Evolutionary conservation across 2,888 invertebrate species (phyloP).

Genomic region (Epinotia ramella): DNA sequence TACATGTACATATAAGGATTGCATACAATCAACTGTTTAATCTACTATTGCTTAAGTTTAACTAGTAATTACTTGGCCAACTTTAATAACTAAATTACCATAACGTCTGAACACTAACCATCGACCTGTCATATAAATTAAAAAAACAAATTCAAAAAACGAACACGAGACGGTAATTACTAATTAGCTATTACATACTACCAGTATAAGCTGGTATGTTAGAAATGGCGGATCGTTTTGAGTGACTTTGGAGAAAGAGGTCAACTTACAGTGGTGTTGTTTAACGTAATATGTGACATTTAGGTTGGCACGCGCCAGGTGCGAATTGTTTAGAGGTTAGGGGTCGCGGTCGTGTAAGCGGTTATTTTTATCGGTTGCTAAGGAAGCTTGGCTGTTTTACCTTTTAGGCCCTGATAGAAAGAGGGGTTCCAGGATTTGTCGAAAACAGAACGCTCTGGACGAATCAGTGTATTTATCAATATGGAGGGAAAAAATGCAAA

Average conservation of each 20-base stretch:
- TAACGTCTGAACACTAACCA: constrained; percentile 14
- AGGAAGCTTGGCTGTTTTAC: neutral
- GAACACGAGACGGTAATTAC: constrained; percentile 31
- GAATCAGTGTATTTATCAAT: no score
- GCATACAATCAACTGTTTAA: neutral
- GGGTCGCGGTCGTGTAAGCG: constrained; percentile 47
- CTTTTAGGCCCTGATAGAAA: neutral
- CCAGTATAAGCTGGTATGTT: constrained; percentile 29
- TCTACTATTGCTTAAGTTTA: neutral
- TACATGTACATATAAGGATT: neutral
- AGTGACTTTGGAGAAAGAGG: constrained; percentile 43
- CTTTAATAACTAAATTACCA: constrained; percentile 23
- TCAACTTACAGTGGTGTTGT: constrained; percentile 43
- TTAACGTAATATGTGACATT: constrained; percentile 72
- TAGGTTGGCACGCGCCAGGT: constrained; percentile 67
- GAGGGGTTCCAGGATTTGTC: no score
- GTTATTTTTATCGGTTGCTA: constrained; percentile 38
- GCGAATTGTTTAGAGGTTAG: constrained; percentile 57
- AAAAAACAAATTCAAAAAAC: constrained; percentile 28
- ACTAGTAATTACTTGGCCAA: neutral
- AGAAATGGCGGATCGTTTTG: constrained; percentile 53
- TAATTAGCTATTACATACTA: constrained; percentile 34
- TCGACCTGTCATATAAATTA: constrained; percentile 31
- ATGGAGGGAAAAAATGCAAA: no score
- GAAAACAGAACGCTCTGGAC: no score